A percentile compares a stretch with the other conserved stretches of the same genome.
Conservation (phyloP, 1,140 invertebrate genomes). For the Theocolax elegans region DNA sequence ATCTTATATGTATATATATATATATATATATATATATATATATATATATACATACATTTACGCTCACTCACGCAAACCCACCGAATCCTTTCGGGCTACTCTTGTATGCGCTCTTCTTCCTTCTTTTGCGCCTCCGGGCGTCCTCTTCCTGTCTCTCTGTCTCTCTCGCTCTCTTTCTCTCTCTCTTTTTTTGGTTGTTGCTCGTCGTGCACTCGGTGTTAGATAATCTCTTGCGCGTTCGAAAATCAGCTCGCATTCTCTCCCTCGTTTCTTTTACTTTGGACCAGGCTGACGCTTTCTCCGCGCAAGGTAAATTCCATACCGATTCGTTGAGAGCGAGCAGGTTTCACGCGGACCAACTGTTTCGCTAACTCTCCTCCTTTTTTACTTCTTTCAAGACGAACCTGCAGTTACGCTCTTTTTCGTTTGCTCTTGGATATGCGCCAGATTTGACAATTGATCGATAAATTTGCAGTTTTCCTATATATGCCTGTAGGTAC, state of each 20-base stretch:
- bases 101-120: not conserved
- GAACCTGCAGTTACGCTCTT: too few relatives aligned
- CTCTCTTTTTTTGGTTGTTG: constrained; percentile 39
- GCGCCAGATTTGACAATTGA: too few relatives aligned
- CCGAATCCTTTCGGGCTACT: too few relatives aligned
- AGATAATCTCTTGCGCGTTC: constrained; percentile 56
- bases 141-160: not conserved
- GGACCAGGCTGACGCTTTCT: not conserved
- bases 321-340: not conserved
- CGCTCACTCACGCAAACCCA: too few relatives aligned
- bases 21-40: not conserved
- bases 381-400: not conserved
- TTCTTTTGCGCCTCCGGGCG: not conserved
- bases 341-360: not conserved
- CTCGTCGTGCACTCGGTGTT: constrained; percentile 48
- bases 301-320: not conserved
- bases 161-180: constrained; percentile 42
- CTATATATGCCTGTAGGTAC: too few relatives aligned
- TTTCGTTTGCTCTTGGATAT: too few relatives aligned
- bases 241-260: constrained; percentile 45
- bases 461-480: too few relatives aligned
- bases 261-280: constrained; percentile 6
- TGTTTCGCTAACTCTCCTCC: not conserved
- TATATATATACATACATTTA: not conserved
- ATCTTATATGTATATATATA: constrained; percentile 4